Percentiles rank a stretch among this genome's conserved stretches.
Evolutionary conservation across 2,888 invertebrate genomes (phyloP).

Genomic region (Philaethria dido): DNA sequence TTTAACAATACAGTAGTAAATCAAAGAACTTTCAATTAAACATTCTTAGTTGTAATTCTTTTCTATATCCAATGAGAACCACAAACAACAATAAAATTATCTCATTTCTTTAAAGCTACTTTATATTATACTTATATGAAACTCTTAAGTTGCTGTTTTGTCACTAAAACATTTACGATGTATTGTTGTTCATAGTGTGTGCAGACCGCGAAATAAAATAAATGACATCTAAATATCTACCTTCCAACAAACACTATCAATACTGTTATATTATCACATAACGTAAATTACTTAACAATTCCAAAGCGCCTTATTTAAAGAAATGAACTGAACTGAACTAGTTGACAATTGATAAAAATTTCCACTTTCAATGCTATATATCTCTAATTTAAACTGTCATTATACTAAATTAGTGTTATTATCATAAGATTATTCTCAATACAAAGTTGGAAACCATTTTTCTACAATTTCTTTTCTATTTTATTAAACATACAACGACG

Average conservation of each 20-base stretch:
- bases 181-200: not conserved
- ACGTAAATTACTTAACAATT: too few relatives aligned
- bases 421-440: not conserved
- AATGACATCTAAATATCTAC: not conserved
- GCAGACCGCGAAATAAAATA: slow-evolving; percentile 13
- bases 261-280: not conserved
- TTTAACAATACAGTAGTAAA: too few relatives aligned
- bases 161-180: slow-evolving; percentile 13
- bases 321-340: too few relatives aligned
- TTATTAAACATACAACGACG: not conserved
- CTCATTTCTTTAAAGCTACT: not conserved
- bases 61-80: not conserved
- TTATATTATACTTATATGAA: slow-evolving; percentile 2
- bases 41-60: not conserved
- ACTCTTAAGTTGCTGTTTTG: not conserved
- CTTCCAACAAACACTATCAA: not conserved
- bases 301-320: too few relatives aligned
- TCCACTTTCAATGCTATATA: not conserved
- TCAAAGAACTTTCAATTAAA: too few relatives aligned
- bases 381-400: not conserved
- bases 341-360: not conserved
- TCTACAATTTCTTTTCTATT: not conserved
- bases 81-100: not conserved
- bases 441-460: not conserved
- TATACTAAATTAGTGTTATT: not conserved